Evolutionary conservation across 2,797 vertebrate genomes (phyloP).

Genomic region (Cyprinodon diabolis): DNA sequence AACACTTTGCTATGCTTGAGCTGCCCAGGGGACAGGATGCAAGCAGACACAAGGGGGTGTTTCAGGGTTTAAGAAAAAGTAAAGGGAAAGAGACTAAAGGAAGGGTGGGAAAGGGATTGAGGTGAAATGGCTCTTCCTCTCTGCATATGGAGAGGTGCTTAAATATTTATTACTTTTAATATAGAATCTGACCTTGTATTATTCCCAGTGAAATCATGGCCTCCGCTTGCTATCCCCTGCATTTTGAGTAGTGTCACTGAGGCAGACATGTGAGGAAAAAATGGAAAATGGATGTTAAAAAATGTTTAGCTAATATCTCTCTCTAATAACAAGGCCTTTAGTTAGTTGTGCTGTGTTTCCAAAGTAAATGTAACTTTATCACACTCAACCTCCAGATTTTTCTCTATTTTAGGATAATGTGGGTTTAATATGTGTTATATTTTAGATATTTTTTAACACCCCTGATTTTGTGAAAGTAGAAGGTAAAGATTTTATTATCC

Average conservation of each 20-base stretch:
- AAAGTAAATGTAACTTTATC: neutral
- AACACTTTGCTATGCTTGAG: constrained; percentile 77
- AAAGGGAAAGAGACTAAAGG: constrained; percentile 39
- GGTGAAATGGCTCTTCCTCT: constrained; percentile 46
- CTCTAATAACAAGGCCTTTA: neutral
- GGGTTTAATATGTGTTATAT: constrained; percentile 10
- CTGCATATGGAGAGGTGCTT: constrained; percentile 55
- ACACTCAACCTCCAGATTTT: neutral
- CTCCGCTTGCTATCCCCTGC: constrained; percentile 33
- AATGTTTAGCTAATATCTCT: neutral
- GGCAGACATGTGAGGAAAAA: constrained; percentile 4
- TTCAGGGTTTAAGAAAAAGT: constrained; percentile 74
- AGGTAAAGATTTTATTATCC: constrained; percentile 49
- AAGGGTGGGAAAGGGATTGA: constrained; percentile 3
- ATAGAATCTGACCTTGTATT: constrained; percentile 74
- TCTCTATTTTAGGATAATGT: constrained; percentile 1
- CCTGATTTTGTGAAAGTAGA: neutral
- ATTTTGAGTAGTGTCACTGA: constrained; percentile 26
- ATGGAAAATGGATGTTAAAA: neutral
- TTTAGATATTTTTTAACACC: neutral
- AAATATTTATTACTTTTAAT: constrained; percentile 79
- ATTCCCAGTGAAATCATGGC: constrained; percentile 59
- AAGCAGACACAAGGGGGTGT: constrained; percentile 77
- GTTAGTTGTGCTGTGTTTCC: neutral
- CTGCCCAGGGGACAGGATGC: constrained; percentile 68